A percentile compares a stretch with the other conserved stretches of the same genome.
phyloP scores from a whole-genome alignment of 2,797 vertebrate genomes.

The Leptodactylus fallax region DNA sequence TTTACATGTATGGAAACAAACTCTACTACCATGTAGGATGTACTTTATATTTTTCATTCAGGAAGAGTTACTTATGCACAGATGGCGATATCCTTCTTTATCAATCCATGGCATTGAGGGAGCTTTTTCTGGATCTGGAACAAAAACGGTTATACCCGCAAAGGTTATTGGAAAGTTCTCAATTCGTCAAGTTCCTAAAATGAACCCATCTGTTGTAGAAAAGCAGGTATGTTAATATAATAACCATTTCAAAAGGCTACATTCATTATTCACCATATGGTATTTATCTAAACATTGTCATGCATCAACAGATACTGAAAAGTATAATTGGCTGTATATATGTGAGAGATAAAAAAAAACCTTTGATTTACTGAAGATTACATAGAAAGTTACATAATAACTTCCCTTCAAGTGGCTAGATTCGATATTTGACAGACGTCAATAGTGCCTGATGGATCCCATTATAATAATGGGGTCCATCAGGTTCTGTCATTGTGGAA shows the following conservation, averaged over 20 bases:
- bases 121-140: constrained; percentile 84
- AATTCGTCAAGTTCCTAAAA: constrained; percentile 88
- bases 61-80: constrained; percentile 87
- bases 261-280: background rate
- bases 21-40: background rate
- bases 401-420: no score
- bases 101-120: constrained; percentile 92
- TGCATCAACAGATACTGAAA: background rate
- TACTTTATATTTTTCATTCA: constrained; percentile 61
- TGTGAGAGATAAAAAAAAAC: no score
- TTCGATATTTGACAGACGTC: no score
- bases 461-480: no score
- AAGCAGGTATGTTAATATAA: constrained; percentile 79
- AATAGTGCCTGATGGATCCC: no score
- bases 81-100: constrained; percentile 89
- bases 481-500: no score
- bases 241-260: background rate
- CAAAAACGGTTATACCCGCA: constrained; percentile 91
- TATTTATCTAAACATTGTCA: background rate
- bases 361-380: background rate
- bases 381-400: background rate
- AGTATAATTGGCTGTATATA: background rate
- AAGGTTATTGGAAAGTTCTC: constrained; percentile 92
- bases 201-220: constrained; percentile 82
- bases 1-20: no score